These are phyloP conservation scores for Apis laboriosa DNA, from an alignment of 1,140 invertebrate species.

Conservation along the genomic window DNA sequence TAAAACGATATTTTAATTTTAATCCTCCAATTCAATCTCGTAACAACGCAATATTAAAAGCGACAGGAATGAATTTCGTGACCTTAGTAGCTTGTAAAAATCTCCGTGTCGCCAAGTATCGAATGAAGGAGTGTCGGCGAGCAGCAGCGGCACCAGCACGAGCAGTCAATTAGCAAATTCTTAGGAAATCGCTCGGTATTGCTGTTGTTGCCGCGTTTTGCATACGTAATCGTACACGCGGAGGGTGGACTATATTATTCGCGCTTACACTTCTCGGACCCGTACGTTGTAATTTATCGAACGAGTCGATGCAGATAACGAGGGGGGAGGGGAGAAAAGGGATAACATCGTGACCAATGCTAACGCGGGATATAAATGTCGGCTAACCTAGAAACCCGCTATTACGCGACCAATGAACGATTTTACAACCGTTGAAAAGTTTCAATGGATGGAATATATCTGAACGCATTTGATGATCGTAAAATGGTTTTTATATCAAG, in stretches of 20 bases:
- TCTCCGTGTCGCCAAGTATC: constrained; percentile 2
- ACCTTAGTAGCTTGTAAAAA: constrained; percentile 29
- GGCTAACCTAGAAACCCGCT: constrained; percentile 44
- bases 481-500: not conserved
- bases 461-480: not conserved
- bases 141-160: constrained; percentile 20
- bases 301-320: constrained; percentile 51
- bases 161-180: constrained; percentile 53
- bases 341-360: constrained; percentile 34
- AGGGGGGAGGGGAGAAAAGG: not conserved
- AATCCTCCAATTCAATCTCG: not conserved
- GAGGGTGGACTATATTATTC: constrained; percentile 72
- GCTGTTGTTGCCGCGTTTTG: constrained; percentile 39
- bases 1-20: no score
- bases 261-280: constrained; percentile 64
- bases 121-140: constrained; percentile 15
- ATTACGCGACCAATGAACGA: constrained; percentile 16
- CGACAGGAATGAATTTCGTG: constrained; percentile 26
- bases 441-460: not conserved
- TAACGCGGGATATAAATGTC: not conserved
- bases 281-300: constrained; percentile 46
- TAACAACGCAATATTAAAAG: not conserved
- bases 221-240: constrained; percentile 61
- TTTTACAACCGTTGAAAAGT: constrained; percentile 1
- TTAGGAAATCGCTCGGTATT: constrained; percentile 70